A percentile compares a stretch with the other conserved stretches of the same genome.
These are phyloP conservation scores for Bombus superbus DNA, from an alignment of 1,140 invertebrate species.

Conservation along the genomic window DNA sequence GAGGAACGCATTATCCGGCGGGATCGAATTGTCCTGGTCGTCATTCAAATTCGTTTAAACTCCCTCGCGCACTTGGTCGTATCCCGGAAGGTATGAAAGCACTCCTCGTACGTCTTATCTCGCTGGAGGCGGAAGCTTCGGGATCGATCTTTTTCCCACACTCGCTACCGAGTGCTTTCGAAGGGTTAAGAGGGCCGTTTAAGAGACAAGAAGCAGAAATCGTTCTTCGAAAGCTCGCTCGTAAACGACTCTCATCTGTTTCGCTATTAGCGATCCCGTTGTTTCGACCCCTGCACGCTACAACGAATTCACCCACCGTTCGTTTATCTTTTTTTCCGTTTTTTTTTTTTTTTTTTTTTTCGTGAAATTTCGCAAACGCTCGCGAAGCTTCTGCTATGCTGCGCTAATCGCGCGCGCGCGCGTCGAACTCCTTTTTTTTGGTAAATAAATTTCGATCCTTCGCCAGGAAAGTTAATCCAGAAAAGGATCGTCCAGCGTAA, in stretches of 20 bases:
- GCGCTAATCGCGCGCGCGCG: not conserved
- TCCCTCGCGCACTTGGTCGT: conserved; percentile 1
- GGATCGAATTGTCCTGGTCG: conserved; percentile 57
- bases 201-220: conserved; percentile 49
- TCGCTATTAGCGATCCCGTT: not conserved
- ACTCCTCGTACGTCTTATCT: conserved; percentile 42
- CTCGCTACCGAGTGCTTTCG: conserved; percentile 38
- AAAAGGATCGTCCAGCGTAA: not conserved
- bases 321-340: not conserved
- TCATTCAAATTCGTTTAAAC: conserved; percentile 67
- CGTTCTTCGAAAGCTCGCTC: conserved; percentile 28
- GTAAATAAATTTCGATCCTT: conserved; percentile 3
- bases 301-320: not conserved
- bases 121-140: not conserved
- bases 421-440: not conserved
- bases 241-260: conserved; percentile 23
- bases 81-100: conserved; percentile 31
- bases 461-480: not conserved
- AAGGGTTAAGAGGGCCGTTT: conserved; percentile 32
- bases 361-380: too few species aligned
- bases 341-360: too few species aligned
- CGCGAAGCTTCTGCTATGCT: too few species aligned
- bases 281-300: not conserved
- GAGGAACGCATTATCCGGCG: not conserved
- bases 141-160: conserved; percentile 49